Base-by-base conservation (phyloP, 2,888 invertebrate species). In the Hydrotaea diabolus region DNA sequence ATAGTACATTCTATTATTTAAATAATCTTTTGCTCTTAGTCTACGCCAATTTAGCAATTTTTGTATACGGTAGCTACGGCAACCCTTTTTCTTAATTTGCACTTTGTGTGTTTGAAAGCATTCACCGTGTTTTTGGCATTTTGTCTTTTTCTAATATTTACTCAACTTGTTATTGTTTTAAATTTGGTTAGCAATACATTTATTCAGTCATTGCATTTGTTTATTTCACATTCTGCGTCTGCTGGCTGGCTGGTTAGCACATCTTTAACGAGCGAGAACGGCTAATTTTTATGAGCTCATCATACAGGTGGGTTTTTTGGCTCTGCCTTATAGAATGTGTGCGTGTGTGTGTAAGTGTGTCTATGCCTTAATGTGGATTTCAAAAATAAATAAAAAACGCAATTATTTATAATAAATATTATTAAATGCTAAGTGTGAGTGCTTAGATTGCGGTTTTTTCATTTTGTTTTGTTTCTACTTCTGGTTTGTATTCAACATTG, bases 381-480 rank as follows among this genome's bases (percentile, higher is more conserved):
- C 7, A 31, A 31, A 31, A 31, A 31, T n/a, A n/a, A n/a, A n/a
- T 8, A 39, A 39, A 15, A 49, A 62, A 31, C 15, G 31, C 62
- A 62, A 62, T 62, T 62, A 62, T 59, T 59, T 62, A 31, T 62
- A 62, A 62, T 62, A n/a, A n/a, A n/a, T 62, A n/a, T 62, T 62
- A 62, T 62, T 62, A 62, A 31, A 62, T n/a, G 31, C 7, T 31
- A 7, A 4, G 31, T 31, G 3, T 31, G 62, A 31, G 62, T 17
- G n/a, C 31, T 31, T 62, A n/a, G 62, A 31, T 62, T 49, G 49
- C n/a, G 49, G 49, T 49, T 49, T n/a, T 49, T 2, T n/a, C n/a
- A 15, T 49, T 49, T 49, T 49, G 49, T 49, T 49, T 49, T 49
- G 49, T n/a, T 49, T 49, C n/a, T n/a, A n/a, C 7, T 49, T 49